Evolutionary conservation across 53 echinoderm and acorn worm species (phyloP).

Genomic region (Echinometra lucunter): DNA sequence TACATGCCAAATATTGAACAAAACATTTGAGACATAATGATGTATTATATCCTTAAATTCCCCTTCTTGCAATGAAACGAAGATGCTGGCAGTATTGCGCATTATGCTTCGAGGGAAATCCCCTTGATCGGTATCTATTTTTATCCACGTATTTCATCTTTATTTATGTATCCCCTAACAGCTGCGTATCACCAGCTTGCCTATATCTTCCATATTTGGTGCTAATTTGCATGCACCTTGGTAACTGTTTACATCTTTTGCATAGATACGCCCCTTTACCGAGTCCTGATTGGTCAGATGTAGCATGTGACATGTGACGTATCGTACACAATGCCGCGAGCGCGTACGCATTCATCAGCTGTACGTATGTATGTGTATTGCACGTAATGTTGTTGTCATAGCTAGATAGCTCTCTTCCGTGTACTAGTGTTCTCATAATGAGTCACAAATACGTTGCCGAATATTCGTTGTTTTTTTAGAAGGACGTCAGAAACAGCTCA

Average conservation of each 20-base stretch:
- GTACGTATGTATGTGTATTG: too few relatives aligned
- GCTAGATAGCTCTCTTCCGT: constrained; percentile 35
- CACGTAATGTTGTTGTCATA: constrained; percentile 56
- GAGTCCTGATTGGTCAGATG: constrained; percentile 11
- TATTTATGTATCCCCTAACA: constrained; percentile 31
- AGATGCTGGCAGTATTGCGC: background rate
- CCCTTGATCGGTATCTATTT: constrained; percentile 23
- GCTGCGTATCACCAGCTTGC: background rate
- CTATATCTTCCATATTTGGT: constrained; percentile 56
- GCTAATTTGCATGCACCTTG: constrained; percentile 61
- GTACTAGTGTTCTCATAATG: constrained; percentile 3
- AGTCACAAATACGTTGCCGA: constrained; percentile 43
- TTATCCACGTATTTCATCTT: constrained; percentile 2
- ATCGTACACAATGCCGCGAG: background rate
- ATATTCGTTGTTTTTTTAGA: background rate
- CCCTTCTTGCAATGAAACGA: background rate
- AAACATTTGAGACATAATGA: background rate
- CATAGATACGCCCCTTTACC: constrained; percentile 10
- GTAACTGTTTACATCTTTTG: constrained; percentile 50
- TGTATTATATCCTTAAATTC: too few relatives aligned
- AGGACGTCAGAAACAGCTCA: background rate
- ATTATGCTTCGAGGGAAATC: constrained; percentile 4
- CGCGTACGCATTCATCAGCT: background rate
- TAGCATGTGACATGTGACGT: constrained; percentile 3
- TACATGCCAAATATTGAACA: background rate